These are phyloP conservation scores for Pachycephus smyrnensis DNA, from an alignment of 2,888 invertebrate species.

Conservation along the genomic window DNA sequence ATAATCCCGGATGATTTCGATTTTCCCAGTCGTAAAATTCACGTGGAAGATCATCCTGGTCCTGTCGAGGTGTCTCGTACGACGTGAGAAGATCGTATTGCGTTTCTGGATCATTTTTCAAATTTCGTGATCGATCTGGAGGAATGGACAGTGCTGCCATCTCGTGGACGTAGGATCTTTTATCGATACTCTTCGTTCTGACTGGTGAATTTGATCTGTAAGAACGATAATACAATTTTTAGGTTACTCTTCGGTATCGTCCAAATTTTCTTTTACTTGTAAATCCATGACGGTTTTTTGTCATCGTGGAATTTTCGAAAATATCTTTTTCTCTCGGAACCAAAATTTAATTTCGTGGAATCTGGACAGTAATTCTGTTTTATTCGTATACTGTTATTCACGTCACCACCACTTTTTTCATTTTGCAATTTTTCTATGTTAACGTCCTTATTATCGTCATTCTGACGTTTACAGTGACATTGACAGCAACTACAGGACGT, in stretches of 20 bases:
- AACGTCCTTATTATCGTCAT: not conserved
- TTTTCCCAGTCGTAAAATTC: conserved; percentile 29
- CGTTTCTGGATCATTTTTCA: not conserved
- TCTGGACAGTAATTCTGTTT: not conserved
- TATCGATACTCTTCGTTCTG: not conserved
- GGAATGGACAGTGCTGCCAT: not conserved
- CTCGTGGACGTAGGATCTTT: not conserved
- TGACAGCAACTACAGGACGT: not conserved
- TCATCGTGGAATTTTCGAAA: not conserved
- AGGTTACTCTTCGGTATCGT: too few relatives aligned
- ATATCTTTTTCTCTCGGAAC: not conserved
- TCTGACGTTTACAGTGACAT: not conserved
- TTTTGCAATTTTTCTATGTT: not conserved
- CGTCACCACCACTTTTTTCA: not conserved
- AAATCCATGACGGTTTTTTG: too few relatives aligned
- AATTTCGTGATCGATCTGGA: not conserved
- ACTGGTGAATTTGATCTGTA: not conserved
- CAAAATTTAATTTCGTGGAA: not conserved
- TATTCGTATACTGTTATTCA: not conserved
- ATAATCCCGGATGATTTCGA: conserved; percentile 17
- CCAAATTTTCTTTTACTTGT: too few relatives aligned
- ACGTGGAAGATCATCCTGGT: conserved; percentile 21
- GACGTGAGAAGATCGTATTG: not conserved
- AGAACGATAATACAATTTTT: too few relatives aligned
- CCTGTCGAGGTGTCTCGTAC: not conserved